phyloP scores from a whole-genome alignment of 2,797 vertebrate genomes.

The Dromococcyx pavoninus region DNA sequence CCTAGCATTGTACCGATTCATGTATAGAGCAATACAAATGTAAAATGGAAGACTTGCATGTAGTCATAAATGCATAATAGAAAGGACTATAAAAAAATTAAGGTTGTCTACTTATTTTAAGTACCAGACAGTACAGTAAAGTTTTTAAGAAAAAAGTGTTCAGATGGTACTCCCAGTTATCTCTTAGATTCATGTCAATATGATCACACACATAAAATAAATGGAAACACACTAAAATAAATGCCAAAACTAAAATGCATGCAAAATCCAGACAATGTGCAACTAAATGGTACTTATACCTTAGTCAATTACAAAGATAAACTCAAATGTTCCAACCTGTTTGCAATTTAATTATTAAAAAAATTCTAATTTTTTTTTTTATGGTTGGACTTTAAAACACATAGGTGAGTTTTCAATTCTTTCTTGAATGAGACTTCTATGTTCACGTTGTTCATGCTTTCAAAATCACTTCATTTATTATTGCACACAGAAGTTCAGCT shows the following conservation, averaged over 20 bases:
- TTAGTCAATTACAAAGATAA: not conserved
- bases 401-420: not conserved
- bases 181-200: not conserved
- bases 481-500: not conserved
- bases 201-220: not conserved
- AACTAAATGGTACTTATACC: not conserved
- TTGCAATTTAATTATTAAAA: not conserved
- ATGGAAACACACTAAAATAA: not conserved
- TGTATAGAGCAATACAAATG: not conserved
- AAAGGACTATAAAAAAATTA: not conserved
- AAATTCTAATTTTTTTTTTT: not conserved
- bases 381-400: not conserved
- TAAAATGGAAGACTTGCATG: not conserved
- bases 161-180: not conserved
- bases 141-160: not conserved
- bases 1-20: not conserved
- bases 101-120: not conserved
- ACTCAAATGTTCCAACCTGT: not conserved
- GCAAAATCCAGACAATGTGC: not conserved
- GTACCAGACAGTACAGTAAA: not conserved
- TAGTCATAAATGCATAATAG: not conserved
- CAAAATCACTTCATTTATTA: not conserved
- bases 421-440: not conserved
- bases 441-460: not conserved
- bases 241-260: not conserved